Evolutionary conservation across 1,140 invertebrate genomes (phyloP).

Genomic region (Zaprionus kolodkinae): DNA sequence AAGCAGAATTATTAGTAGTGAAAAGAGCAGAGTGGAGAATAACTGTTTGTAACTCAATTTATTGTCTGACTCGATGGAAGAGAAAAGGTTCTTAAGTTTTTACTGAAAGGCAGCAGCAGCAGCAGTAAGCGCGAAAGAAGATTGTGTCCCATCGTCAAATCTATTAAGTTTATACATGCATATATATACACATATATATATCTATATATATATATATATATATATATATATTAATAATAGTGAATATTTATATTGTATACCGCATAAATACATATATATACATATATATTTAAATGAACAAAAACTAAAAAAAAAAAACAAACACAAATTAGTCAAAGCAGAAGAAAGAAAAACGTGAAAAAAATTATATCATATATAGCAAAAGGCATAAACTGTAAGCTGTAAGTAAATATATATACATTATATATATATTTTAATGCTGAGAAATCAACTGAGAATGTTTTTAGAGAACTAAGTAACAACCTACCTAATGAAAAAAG

Average conservation of each 20-base stretch:
- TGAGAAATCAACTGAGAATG: conserved; percentile 68
- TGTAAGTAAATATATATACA: conserved; percentile 50
- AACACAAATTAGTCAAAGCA: conserved; percentile 50
- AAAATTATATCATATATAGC: conserved; percentile 50
- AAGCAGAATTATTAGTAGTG: conserved; percentile 9
- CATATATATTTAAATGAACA: conserved; percentile 41
- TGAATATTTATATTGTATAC: conserved; percentile 72
- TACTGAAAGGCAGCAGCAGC: conserved; percentile 50
- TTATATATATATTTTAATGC: conserved; percentile 78
- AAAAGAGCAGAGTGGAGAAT: conserved; percentile 27
- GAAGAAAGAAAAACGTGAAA: conserved; percentile 23
- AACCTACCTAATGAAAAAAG: conserved; percentile 71
- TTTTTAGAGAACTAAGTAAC: conserved; percentile 80
- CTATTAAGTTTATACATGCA: conserved; percentile 76
- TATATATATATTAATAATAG: conserved; percentile 59
- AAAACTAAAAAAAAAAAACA: conserved; percentile 16
- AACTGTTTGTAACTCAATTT: conserved; percentile 75
- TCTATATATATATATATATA: conserved; percentile 57
- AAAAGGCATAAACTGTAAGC: conserved; percentile 49
- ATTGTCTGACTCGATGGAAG: conserved; percentile 57
- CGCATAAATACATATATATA: conserved; percentile 48
- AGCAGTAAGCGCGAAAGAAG: conserved; percentile 50
- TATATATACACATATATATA: conserved; percentile 60
- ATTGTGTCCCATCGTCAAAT: conserved; percentile 78
- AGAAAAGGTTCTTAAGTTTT: conserved; percentile 63